Conservation (phyloP, 1,140 invertebrate species). For the Philotrypesis tridentata region DNA sequence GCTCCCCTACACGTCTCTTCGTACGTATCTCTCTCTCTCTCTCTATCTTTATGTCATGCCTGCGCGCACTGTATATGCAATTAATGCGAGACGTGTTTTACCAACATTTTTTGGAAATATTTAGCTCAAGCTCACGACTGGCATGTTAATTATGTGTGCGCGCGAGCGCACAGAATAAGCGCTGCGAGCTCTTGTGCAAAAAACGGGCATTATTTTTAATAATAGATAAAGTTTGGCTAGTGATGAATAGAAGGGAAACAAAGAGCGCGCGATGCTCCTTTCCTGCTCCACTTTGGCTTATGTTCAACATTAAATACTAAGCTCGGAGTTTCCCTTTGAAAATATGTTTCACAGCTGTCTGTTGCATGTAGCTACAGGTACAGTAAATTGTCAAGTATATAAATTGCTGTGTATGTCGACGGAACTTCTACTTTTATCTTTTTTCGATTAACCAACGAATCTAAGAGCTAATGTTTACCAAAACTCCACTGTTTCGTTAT, state of each 20-base stretch:
- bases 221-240: slow-evolving; percentile 17
- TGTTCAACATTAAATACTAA: slow-evolving; percentile 25
- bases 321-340: slow-evolving; percentile 1
- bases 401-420: no score
- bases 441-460: no score
- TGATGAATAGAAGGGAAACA: slow-evolving; percentile 7
- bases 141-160: neutral
- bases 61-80: no score
- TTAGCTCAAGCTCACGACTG: no score
- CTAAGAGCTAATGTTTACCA: no score
- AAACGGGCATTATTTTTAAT: neutral
- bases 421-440: no score
- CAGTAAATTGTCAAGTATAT: slow-evolving; percentile 9
- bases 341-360: slow-evolving; percentile 9
- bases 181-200: neutral
- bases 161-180: neutral
- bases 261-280: slow-evolving; percentile 12
- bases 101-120: no score
- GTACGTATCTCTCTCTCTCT: no score
- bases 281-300: slow-evolving; percentile 5
- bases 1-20: no score
- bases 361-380: neutral
- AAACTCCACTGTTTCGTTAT: no score
- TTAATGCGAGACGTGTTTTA: no score
- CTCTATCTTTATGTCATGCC: neutral